Conservation (phyloP, 2,797 vertebrate genomes). For the Aviceda cuculoides region DNA sequence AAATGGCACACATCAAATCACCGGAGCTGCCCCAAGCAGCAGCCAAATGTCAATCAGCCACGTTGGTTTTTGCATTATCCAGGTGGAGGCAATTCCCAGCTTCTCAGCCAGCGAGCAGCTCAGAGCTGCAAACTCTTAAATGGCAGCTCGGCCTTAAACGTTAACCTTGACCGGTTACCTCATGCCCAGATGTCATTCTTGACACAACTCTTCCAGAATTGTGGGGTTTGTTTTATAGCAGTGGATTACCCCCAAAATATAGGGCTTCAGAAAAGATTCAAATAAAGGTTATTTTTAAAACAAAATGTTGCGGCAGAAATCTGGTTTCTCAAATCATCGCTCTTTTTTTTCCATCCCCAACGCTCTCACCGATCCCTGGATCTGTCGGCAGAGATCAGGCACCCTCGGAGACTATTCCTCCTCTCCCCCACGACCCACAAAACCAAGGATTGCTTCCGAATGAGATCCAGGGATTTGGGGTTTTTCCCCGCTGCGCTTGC, state of each 20-base stretch:
- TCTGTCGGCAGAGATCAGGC: background rate
- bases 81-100: background rate
- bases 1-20: background rate
- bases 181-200: background rate
- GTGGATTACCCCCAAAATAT: background rate
- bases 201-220: background rate
- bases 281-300: background rate
- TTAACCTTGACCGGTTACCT: background rate
- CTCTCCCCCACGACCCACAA: background rate
- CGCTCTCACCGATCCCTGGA: accelerated
- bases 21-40: background rate
- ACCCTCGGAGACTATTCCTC: background rate
- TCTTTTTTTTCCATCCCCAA: background rate
- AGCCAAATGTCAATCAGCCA: background rate
- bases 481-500: accelerated
- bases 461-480: accelerated
- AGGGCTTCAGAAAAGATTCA: background rate
- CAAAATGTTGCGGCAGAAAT: background rate
- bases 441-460: background rate
- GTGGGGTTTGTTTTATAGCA: accelerated
- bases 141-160: background rate
- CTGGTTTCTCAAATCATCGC: background rate
- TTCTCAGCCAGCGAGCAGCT: background rate
- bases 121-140: background rate
- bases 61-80: background rate